Conservation (phyloP, 2,797 vertebrate species). For the Gastrophryne carolinensis region DNA sequence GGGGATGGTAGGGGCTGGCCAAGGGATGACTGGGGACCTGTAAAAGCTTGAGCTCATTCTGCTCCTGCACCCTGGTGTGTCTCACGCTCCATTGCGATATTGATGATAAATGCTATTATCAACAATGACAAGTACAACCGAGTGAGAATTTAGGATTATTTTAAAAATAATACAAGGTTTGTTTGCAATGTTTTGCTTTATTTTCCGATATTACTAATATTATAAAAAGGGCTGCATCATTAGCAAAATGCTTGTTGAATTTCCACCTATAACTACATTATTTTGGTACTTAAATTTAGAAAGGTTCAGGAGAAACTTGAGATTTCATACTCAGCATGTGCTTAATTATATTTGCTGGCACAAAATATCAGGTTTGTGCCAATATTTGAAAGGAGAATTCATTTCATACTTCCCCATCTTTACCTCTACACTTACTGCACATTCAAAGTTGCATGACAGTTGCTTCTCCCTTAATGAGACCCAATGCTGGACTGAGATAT, state of each 20-base stretch:
- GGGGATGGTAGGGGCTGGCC: too few species aligned
- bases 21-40: too few species aligned
- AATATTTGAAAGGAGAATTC: slow-evolving; percentile 62
- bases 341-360: slow-evolving; percentile 60
- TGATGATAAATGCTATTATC: too few species aligned
- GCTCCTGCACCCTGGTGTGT: too few species aligned
- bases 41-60: too few species aligned
- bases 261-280: slow-evolving; percentile 4
- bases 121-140: too few species aligned
- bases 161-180: not conserved
- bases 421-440: slow-evolving; percentile 66
- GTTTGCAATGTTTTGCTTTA: not conserved
- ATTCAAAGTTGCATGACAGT: slow-evolving; percentile 67
- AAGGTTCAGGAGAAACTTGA: slow-evolving; percentile 58
- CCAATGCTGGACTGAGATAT: slow-evolving; percentile 60
- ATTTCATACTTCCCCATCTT: slow-evolving; percentile 64
- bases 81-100: too few species aligned
- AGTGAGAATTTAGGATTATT: too few species aligned
- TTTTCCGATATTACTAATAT: not conserved
- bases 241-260: slow-evolving; percentile 5
- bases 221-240: not conserved
- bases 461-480: slow-evolving; percentile 67
- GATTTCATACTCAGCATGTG: slow-evolving; percentile 60
- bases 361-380: slow-evolving; percentile 64
- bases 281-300: slow-evolving; percentile 60